Evolutionary conservation across 2,888 invertebrate species (phyloP), one percentile per base, ranked within the genome.

Genomic region (Hirtodrosophila alboralis): DNA sequence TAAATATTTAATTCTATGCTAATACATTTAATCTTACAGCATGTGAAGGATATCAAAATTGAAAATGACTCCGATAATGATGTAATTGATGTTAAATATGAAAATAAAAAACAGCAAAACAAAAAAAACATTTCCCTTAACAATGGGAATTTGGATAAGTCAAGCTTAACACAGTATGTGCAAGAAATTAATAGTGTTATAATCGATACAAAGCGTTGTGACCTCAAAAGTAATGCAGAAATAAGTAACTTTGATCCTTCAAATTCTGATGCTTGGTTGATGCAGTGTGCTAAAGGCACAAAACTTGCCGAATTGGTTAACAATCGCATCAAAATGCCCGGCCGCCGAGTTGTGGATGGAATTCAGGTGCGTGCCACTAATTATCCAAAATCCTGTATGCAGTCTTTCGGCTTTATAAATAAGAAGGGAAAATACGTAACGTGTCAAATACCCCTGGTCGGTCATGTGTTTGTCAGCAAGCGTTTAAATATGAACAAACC

Each of bases 301-400:
- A n/a, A 4, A 8, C 27, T n/a, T n/a, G n/a, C n/a, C n/a, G n/a
- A n/a, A 1, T 16, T 73, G 16, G 13, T 8, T 0, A 43, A 34
- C 21, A 77, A 74, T 16, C 70, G 70, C 4, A 51, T 78, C 4
- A 84, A 84, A 31, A 13, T 78, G 26, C 78, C 78, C 0, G 78
- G 78, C 1, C 70, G 75, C 0, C 81, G 81, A 1, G 59, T 47
- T 27, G 27, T 70, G 2, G 71, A 52, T 5, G 57, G 70, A 1
- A 18, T 74, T 0, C 58, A 74, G 26, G 78, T 81, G 30, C 53
- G 78, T 0, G 16, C 66, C 14, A 58, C 33, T 1, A n/a, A 23
- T 2, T 74, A 74, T 8, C 1, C 27, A 0, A 14, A 33, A 1
- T 40, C 60, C 0, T 4, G 38, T 1, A 13, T 1, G 1, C 56